Evolutionary conservation across 2,797 vertebrate species (phyloP), one percentile per base, ranked within the genome.

Genomic region (Cyclopterus lumpus): DNA sequence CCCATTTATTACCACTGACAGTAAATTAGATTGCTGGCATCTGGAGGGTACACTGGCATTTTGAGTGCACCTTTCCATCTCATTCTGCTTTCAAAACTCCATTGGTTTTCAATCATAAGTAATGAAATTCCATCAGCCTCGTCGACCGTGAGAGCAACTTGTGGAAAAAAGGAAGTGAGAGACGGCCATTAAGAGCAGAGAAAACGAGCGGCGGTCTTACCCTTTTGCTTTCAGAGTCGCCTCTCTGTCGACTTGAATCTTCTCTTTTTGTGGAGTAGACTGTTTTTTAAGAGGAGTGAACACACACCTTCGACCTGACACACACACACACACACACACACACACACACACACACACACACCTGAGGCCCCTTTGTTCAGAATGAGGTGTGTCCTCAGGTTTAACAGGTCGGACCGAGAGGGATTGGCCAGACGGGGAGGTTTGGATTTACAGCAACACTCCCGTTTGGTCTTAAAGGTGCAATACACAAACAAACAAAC

Each of bases 1-100:
- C 70, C 57, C 88, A 91, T 91, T 93, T 92, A 92, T 92, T 91
- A 92, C 81, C 75, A 9, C 85, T 85, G 90, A 92, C 91, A 91
- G 81, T 82, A 89, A 92, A 92, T 92, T 89, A 91, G 86, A 93
- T 93, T 86, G 84, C 83, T 84, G 88, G 86, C 85, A 88, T 91
- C 88, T 79, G 86, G 88, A 84, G 83, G 87, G 83, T 77, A 88
- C 34, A 73, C 82, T 75, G 79, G 88, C 87, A 83, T 92, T 92
- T 92, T 85, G 79, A 90, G 86, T 77, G 85, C 90, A 90, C 87
- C 90, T 88, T 89, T 91, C 88, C 71, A 79, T 89, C 88, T 82
- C 79, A 67, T 83, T 79, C 73, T 65, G 84, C 87, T 89, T 88
- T 91, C 81, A 86, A 86, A 91, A 91, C 75, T 82, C 81, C 76